These are phyloP conservation scores for Ectobius pallidus DNA, from an alignment of 2,888 invertebrate genomes.

Conservation along the genomic window DNA sequence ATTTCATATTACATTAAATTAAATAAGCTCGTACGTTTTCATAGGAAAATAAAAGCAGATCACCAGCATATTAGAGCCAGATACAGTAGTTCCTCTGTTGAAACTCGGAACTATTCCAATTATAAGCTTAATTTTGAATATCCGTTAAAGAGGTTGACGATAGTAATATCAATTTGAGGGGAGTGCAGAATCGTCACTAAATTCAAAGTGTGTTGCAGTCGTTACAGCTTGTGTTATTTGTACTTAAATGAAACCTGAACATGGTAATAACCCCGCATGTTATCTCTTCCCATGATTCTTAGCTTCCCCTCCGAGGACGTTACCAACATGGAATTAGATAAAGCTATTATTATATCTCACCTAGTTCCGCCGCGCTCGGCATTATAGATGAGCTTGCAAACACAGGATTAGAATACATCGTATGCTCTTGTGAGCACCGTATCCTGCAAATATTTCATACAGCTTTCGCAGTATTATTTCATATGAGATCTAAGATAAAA, in stretches of 20 bases:
- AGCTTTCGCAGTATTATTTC: no score
- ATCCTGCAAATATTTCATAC: no score
- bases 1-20: no score
- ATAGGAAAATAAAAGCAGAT: no score
- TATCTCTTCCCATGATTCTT: background rate
- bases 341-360: background rate
- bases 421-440: no score
- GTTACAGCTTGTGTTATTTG: background rate
- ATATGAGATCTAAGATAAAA: no score
- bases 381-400: no score
- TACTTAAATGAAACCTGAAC: background rate
- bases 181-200: background rate
- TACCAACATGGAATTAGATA: background rate
- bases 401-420: no score
- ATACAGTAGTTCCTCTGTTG: no score
- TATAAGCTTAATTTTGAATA: background rate
- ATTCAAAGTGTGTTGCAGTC: background rate
- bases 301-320: background rate
- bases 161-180: background rate
- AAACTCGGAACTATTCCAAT: background rate
- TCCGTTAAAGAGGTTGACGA: background rate
- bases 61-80: no score
- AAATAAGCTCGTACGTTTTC: no score
- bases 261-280: background rate
- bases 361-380: no score